Evolutionary conservation across 2,113 vertebrate genomes (phyloP).

Genomic region (Stigmatopora nigra): DNA sequence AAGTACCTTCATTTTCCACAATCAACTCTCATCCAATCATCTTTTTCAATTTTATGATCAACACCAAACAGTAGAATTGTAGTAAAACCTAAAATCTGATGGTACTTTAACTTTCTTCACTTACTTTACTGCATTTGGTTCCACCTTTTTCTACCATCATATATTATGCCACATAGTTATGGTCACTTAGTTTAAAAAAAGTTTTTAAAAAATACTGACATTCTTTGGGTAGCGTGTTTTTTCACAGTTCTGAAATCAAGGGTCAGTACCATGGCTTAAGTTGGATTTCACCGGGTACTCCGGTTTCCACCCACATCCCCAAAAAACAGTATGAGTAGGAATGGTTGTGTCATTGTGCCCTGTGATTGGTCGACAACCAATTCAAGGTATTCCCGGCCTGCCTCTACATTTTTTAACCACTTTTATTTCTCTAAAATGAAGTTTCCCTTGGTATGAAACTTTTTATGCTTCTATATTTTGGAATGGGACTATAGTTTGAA

Average conservation of each 20-base stretch:
- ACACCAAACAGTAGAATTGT: neutral
- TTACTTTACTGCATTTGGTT: no score
- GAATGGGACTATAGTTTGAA: neutral
- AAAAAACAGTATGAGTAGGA: no score
- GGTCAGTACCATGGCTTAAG: neutral
- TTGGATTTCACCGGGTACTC: neutral
- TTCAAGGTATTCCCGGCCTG: no score
- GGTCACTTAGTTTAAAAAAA: neutral
- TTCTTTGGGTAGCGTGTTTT: neutral
- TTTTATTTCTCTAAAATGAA: no score
- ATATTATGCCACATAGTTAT: neutral
- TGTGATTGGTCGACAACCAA: no score
- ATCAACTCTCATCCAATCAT: neutral
- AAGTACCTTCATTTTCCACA: conserved; percentile 15
- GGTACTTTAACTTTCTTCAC: no score
- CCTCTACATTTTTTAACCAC: no score
- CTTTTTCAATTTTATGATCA: neutral
- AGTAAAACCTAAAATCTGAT: neutral
- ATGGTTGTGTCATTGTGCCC: no score
- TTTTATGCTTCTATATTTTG: no score
- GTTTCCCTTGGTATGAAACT: no score
- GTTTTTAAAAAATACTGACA: neutral
- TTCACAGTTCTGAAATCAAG: neutral
- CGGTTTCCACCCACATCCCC: no score
- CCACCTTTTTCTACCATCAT: no score